Conservation (phyloP, 2,797 vertebrate genomes). For the Tenualosa ilisha region DNA sequence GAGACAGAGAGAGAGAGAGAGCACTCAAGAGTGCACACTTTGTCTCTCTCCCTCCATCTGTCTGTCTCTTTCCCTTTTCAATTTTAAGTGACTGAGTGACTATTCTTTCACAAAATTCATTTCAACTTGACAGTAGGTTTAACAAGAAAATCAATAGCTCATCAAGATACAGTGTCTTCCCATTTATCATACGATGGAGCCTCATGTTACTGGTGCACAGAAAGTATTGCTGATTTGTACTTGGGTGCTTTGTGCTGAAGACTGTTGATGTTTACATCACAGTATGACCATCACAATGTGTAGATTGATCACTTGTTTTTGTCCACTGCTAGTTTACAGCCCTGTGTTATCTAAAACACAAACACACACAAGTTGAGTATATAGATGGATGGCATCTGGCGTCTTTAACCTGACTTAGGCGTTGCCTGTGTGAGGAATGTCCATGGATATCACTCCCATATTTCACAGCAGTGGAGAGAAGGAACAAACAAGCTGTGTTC, state of each 20-base stretch:
- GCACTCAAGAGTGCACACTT: neutral
- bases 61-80: neutral
- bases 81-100: neutral
- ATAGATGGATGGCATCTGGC: too few relatives aligned
- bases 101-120: neutral
- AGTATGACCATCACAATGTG: too few relatives aligned
- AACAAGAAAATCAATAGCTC: neutral
- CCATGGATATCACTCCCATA: neutral
- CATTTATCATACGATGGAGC: neutral
- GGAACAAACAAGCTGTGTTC: neutral
- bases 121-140: neutral
- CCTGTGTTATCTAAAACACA: neutral
- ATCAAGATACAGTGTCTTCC: neutral
- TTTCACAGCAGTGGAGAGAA: neutral
- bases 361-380: neutral
- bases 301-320: neutral
- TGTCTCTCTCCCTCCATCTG: neutral
- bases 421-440: neutral
- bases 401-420: neutral
- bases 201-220: neutral
- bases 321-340: neutral
- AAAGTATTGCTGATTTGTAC: neutral
- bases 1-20: too few relatives aligned
- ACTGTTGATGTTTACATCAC: too few relatives aligned
- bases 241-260: too few relatives aligned